A percentile compares a stretch with the other conserved stretches of the same genome.
Evolutionary conservation across 2,113 vertebrate species (phyloP).

Genomic region (Cheirogaleus medius): DNA sequence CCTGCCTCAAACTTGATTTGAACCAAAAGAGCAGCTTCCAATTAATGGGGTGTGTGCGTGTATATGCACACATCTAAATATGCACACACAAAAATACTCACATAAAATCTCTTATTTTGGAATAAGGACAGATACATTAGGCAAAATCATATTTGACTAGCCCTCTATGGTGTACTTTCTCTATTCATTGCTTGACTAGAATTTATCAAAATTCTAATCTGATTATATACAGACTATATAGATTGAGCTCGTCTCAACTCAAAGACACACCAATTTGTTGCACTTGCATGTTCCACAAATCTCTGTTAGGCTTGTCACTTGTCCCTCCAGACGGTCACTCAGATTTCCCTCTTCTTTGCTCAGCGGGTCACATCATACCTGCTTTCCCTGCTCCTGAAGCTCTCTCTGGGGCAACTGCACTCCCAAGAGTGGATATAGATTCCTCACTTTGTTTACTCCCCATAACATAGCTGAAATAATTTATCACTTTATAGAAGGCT

Average conservation of each 20-base stretch:
- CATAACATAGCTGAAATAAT: neutral
- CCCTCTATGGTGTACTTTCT: neutral
- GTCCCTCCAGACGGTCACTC: neutral
- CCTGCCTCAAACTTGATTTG: neutral
- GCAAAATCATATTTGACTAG: neutral
- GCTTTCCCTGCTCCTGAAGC: neutral
- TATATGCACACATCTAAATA: accelerated
- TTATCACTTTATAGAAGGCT: neutral
- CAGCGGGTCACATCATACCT: neutral
- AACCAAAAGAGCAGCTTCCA: neutral
- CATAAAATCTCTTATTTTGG: neutral
- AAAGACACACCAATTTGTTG: neutral
- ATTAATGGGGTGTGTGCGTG: neutral
- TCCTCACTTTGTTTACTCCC: too few relatives aligned
- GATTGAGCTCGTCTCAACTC: neutral
- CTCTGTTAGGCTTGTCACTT: neutral
- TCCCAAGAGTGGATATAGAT: neutral
- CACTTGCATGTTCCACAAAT: neutral
- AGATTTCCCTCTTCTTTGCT: neutral
- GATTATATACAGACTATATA: neutral
- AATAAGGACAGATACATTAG: neutral
- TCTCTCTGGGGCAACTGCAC: neutral
- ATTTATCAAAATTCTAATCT: neutral
- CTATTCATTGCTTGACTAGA: neutral
- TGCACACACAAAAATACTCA: neutral